Evolutionary conservation across 2,113 vertebrate genomes (phyloP).

Genomic region (Pungitius pungitius): DNA sequence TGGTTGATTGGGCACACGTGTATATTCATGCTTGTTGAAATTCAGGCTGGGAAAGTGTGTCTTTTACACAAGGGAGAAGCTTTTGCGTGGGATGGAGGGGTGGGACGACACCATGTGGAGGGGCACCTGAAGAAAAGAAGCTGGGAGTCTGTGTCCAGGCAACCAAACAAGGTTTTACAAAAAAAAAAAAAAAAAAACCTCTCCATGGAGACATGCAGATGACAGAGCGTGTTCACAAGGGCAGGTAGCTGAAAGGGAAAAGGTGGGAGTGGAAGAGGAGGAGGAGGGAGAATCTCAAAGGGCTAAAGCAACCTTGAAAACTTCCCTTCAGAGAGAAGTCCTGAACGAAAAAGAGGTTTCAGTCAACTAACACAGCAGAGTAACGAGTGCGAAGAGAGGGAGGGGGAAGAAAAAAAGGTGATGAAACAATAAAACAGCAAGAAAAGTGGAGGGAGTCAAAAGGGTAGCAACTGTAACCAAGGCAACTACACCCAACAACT

Average conservation of each 20-base stretch:
- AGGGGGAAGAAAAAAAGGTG: neutral
- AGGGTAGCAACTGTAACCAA: constrained; percentile 72
- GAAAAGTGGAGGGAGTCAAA: constrained; percentile 20
- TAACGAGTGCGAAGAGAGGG: neutral
- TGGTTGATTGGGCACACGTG: constrained; percentile 5
- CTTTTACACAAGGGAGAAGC: constrained; percentile 15
- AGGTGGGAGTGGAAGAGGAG: constrained; percentile 34
- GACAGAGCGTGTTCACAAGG: constrained; percentile 46
- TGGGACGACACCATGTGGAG: constrained; percentile 24
- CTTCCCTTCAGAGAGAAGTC: constrained; percentile 32
- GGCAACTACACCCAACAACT: constrained; percentile 69
- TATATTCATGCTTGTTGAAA: neutral
- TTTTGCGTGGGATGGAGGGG: constrained; percentile 19
- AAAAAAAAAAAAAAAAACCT: neutral
- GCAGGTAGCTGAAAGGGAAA: constrained; percentile 44
- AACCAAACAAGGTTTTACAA: constrained; percentile 41
- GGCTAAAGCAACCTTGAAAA: constrained; percentile 57
- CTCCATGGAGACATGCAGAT: constrained; percentile 50
- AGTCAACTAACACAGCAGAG: constrained; percentile 9
- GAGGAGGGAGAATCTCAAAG: constrained; percentile 43
- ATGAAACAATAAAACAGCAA: neutral
- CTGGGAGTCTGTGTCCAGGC: constrained; percentile 57
- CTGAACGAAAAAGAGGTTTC: constrained; percentile 42
- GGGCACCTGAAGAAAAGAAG: constrained; percentile 43
- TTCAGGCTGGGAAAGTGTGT: constrained; percentile 5